Evolutionary conservation across 2,888 invertebrate species (phyloP).

Genomic region (Trissolcus brochymenae): DNA sequence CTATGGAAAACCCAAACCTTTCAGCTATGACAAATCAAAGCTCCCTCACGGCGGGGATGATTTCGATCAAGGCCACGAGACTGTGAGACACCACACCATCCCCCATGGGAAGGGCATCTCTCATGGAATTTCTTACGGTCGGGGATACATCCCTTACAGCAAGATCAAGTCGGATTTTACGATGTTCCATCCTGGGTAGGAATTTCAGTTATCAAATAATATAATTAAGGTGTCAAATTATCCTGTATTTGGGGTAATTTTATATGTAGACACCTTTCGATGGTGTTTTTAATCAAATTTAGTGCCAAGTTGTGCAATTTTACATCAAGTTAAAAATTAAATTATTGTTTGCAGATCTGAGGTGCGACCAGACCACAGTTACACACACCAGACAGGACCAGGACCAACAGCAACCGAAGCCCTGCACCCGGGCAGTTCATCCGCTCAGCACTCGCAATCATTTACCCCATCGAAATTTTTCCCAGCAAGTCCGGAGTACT

Average conservation of each 20-base stretch:
- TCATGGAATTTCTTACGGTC: constrained; percentile 65
- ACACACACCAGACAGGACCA: neutral
- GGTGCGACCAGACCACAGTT: neutral
- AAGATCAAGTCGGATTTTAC: constrained; percentile 60
- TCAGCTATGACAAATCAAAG: constrained; percentile 34
- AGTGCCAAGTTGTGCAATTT: too few species aligned
- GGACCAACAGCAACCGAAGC: constrained; percentile 10
- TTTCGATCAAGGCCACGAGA: constrained; percentile 65
- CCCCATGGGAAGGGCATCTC: constrained; percentile 67
- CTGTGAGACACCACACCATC: constrained; percentile 63
- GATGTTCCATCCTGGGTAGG: constrained; percentile 48
- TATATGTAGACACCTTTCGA: too few species aligned
- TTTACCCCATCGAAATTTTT: neutral
- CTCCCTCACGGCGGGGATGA: constrained; percentile 66
- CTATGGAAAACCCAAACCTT: constrained; percentile 45
- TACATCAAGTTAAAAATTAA: too few species aligned
- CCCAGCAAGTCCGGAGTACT: neutral
- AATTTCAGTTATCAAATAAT: neutral
- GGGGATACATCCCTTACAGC: constrained; percentile 69
- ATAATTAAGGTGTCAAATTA: neutral
- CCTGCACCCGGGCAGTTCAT: neutral
- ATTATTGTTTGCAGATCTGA: neutral
- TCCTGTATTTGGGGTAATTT: neutral
- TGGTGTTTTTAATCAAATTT: too few species aligned
- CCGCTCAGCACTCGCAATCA: neutral